Conservation (phyloP, 1,140 invertebrate species). For the Phymorhynchus buccinoides region DNA sequence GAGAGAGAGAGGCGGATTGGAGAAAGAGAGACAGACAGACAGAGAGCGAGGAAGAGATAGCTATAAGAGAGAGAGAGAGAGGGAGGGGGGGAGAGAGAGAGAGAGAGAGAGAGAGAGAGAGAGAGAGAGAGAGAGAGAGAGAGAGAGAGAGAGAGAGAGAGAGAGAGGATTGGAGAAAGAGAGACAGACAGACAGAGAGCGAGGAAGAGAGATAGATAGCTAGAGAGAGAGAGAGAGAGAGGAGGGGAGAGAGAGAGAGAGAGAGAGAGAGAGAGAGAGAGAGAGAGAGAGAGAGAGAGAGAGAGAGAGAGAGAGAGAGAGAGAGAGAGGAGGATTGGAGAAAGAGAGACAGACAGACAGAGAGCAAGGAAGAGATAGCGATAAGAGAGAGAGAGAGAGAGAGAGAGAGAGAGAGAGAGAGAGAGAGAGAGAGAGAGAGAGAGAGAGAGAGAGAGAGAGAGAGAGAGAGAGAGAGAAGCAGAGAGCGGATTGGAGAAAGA, state of each 20-base stretch:
- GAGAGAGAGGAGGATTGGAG: too few relatives aligned
- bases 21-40: neutral
- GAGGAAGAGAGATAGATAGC: too few relatives aligned
- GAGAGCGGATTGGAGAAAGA: too few relatives aligned
- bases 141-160: neutral
- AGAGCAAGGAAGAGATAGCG: too few relatives aligned
- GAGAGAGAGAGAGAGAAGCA: too few relatives aligned
- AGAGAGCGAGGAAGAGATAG: neutral
- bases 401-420: too few relatives aligned
- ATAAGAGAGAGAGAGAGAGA: too few relatives aligned
- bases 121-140: neutral
- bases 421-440: too few relatives aligned
- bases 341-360: too few relatives aligned
- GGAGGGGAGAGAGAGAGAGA: neutral
- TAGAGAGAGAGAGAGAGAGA: too few relatives aligned
- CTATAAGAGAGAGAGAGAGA: neutral
- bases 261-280: neutral
- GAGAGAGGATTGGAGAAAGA: neutral
- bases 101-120: constrained; percentile 14
- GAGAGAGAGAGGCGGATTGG: neutral
- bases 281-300: neutral
- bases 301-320: too few relatives aligned
- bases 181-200: neutral
- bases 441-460: too few relatives aligned
- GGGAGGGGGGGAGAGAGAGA: neutral